phyloP scores from a whole-genome alignment of 2,113 vertebrate species.

The Oreochromis spilurus region DNA sequence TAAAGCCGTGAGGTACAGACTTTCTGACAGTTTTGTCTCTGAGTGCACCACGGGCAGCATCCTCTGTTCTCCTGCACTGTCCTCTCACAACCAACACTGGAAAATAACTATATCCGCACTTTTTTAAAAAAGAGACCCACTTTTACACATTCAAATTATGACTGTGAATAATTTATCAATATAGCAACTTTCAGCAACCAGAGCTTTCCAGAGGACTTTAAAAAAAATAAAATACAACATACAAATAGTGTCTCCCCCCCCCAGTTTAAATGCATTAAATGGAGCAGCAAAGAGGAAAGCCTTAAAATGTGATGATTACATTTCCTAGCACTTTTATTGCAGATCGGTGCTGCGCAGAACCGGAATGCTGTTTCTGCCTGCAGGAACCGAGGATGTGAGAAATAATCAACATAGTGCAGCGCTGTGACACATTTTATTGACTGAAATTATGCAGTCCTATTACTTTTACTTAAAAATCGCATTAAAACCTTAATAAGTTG shows the following conservation, averaged over 20 bases:
- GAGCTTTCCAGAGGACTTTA: background rate
- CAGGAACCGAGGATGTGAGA: background rate
- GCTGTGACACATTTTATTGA: background rate
- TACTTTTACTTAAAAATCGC: background rate
- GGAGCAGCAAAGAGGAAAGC: background rate
- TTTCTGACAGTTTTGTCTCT: background rate
- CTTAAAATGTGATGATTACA: background rate
- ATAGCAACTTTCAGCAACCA: background rate
- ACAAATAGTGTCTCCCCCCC: background rate
- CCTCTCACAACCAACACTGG: background rate
- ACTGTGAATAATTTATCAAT: background rate
- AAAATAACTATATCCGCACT: background rate
- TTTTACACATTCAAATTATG: background rate
- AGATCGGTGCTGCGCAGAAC: background rate
- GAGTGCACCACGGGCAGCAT: background rate
- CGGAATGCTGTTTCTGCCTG: background rate
- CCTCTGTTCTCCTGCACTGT: background rate
- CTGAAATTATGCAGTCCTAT: background rate
- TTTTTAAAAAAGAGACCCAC: background rate
- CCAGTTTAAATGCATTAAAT: background rate
- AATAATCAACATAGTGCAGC: background rate
- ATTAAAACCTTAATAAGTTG: background rate
- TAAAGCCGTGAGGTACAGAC: slow-evolving; percentile 1
- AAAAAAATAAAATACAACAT: background rate
- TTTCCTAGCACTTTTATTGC: background rate